phyloP scores from a whole-genome alignment of 2,888 invertebrate species.

The Oxytorus armatus region DNA sequence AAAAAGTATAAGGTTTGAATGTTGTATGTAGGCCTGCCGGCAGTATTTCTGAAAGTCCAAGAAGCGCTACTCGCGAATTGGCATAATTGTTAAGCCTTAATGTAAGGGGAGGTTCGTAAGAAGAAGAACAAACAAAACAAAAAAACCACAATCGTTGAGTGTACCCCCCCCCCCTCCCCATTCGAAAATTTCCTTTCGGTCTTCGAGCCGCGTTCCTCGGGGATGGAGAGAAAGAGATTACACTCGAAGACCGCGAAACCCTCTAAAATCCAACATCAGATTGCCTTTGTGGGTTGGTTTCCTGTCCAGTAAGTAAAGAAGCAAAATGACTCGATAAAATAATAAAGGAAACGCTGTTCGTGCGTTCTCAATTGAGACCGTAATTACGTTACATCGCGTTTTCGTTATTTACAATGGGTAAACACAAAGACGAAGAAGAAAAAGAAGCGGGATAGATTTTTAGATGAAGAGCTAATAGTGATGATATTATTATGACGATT shows the following conservation, averaged over 20 bases:
- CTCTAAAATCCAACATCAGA: conserved; percentile 49
- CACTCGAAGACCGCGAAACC: conserved; percentile 49
- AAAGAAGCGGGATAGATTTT: conserved; percentile 71
- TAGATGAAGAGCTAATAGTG: conserved; percentile 72
- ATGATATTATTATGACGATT: conserved; percentile 75
- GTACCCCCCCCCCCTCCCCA: too few species aligned
- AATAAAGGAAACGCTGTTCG: conserved; percentile 63
- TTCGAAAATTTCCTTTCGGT: conserved; percentile 50
- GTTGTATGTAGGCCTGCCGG: conserved; percentile 70
- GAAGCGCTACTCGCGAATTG: conserved; percentile 61
- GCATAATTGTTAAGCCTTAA: conserved; percentile 65
- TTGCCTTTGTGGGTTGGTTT: conserved; percentile 64
- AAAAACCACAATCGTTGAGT: conserved; percentile 50
- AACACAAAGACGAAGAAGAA: conserved; percentile 22
- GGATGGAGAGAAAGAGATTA: too few species aligned
- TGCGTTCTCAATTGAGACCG: conserved; percentile 54
- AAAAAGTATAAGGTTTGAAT: conserved; percentile 69
- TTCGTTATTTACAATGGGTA: conserved; percentile 65
- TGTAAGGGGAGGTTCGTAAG: conserved; percentile 53
- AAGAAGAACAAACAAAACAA: conserved; percentile 25
- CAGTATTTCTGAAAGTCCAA: conserved; percentile 70
- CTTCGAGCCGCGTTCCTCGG: conserved; percentile 40
- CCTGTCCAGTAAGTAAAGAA: conserved; percentile 32
- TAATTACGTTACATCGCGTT: conserved; percentile 65
- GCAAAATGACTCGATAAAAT: conserved; percentile 50